Conservation (phyloP, 2,888 invertebrate species). For the Tetanocera ferruginea region DNA sequence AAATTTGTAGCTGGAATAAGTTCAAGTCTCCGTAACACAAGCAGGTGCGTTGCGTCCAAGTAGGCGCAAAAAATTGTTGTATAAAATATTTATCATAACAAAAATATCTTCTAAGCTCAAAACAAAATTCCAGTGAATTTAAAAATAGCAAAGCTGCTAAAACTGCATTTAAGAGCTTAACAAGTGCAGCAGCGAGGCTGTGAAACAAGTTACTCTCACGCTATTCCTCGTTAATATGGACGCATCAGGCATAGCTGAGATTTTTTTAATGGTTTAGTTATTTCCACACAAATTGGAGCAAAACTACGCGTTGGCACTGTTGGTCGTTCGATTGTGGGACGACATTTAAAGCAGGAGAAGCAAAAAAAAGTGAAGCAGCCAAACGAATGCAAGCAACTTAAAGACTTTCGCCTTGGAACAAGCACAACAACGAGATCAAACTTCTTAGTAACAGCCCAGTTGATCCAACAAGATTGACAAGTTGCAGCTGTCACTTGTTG, state of each 20-base stretch:
- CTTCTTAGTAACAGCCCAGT: too few relatives aligned
- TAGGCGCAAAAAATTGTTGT: too few relatives aligned
- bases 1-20: too few relatives aligned
- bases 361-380: neutral
- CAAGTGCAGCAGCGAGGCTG: neutral
- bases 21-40: too few relatives aligned
- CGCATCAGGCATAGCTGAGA: neutral
- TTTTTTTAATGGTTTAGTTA: neutral
- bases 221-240: neutral
- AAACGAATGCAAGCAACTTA: neutral
- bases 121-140: neutral
- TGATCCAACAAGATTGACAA: too few relatives aligned
- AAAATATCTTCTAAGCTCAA: too few relatives aligned
- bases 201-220: constrained; percentile 9
- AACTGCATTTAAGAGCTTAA: neutral
- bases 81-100: too few relatives aligned
- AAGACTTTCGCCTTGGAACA: too few relatives aligned
- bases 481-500: neutral
- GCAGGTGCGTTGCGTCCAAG: too few relatives aligned
- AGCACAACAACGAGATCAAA: too few relatives aligned
- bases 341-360: too few relatives aligned
- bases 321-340: neutral
- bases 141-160: neutral
- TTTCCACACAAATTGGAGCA: constrained; percentile 15
- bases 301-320: constrained; percentile 3